Conservation (phyloP, 1,140 invertebrate species). For the Tigriopus japonicus region DNA sequence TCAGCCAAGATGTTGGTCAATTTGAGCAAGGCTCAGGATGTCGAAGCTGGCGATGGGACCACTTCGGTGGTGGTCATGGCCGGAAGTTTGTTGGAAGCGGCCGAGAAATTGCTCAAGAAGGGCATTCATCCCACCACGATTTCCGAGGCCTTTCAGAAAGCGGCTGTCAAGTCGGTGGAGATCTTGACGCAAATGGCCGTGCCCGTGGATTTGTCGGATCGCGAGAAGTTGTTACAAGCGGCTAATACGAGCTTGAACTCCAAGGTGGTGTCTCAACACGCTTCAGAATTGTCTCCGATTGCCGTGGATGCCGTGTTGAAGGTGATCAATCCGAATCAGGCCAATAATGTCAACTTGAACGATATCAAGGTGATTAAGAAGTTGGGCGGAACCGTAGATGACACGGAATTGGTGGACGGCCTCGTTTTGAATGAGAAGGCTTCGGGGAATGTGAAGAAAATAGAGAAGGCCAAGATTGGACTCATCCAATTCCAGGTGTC, state of each 20-base stretch:
- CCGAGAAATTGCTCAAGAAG: conserved; percentile 72
- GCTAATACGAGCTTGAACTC: conserved; percentile 95
- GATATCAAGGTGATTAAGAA: conserved; percentile 94
- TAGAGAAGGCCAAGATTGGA: conserved; percentile 97
- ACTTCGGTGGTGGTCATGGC: conserved; percentile 92
- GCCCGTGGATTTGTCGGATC: conserved; percentile 67
- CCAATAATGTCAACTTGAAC: conserved; percentile 45
- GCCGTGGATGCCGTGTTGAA: conserved; percentile 91
- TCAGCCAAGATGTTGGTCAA: conserved; percentile 99
- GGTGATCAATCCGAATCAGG: conserved; percentile 46
- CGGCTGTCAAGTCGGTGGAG: conserved; percentile 60
- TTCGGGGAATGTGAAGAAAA: conserved; percentile 54
- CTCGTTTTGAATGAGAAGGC: conserved; percentile 79
- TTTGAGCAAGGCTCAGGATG: conserved; percentile 92
- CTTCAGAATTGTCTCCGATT: conserved; percentile 76
- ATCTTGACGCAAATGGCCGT: conserved; percentile 69
- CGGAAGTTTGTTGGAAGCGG: conserved; percentile 82
- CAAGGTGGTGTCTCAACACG: conserved; percentile 97
- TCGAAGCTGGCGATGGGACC: conserved; percentile 89
- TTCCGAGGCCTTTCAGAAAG: conserved; percentile 87
- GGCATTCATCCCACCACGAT: conserved; percentile 96
- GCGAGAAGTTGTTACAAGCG: conserved; percentile 70
- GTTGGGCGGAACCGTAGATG: conserved; percentile 91
- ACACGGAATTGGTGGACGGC: conserved; percentile 87
- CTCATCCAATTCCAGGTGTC: conserved; percentile 99